These are phyloP conservation scores for Delphinus delphis DNA, from an alignment of 2,113 vertebrate genomes.

Conservation along the genomic window DNA sequence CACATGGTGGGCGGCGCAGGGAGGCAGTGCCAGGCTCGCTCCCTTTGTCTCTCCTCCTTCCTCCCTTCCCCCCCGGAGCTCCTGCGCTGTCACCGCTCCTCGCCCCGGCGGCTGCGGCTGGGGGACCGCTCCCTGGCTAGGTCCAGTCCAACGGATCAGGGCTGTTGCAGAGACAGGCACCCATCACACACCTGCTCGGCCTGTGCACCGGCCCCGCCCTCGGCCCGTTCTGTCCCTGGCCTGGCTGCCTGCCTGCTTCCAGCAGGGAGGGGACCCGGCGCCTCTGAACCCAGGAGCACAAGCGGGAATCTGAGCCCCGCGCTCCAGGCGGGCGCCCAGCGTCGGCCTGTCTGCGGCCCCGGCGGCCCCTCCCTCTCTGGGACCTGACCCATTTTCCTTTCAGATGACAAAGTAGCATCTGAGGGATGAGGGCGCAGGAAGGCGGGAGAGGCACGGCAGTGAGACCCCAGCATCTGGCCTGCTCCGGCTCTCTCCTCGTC, in stretches of 20 bases:
- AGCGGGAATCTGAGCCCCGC: constrained; percentile 53
- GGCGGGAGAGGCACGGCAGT: neutral
- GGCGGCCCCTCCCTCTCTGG: constrained; percentile 41
- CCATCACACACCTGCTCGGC: constrained; percentile 63
- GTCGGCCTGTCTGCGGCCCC: neutral
- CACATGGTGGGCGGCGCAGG: constrained; percentile 86
- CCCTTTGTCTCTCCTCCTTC: constrained; percentile 74
- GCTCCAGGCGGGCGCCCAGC: neutral
- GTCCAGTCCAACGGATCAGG: constrained; percentile 55
- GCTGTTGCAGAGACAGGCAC: constrained; percentile 84
- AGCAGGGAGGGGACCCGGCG: neutral
- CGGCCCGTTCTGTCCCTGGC: neutral
- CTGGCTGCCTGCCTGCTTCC: neutral
- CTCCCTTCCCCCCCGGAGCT: constrained; percentile 80
- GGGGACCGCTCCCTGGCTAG: constrained; percentile 66
- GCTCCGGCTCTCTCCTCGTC: neutral
- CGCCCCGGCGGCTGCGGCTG: constrained; percentile 41
- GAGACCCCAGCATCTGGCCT: neutral
- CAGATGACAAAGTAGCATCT: constrained; percentile 35
- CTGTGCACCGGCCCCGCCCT: neutral
- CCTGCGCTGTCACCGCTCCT: constrained; percentile 75
- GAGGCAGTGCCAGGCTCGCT: constrained; percentile 72
- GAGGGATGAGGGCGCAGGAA: neutral
- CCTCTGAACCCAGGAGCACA: neutral
- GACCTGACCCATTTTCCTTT: constrained; percentile 71